phyloP scores from a whole-genome alignment of 1,140 invertebrate species.

The Calosoma granatense region DNA sequence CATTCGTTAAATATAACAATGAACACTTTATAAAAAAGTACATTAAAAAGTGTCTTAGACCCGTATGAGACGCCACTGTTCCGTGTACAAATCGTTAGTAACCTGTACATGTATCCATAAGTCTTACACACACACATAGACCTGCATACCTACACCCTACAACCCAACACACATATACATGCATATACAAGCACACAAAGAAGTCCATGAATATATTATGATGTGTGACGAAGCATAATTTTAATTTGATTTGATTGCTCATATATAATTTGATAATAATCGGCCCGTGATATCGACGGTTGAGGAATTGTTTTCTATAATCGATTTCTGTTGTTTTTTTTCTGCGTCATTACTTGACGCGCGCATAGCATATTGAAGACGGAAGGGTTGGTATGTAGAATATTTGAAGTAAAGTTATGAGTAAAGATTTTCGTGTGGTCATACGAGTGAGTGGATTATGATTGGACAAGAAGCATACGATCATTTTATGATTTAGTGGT shows the following conservation, averaged over 20 bases:
- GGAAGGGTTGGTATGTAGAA: too few relatives aligned
- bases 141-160: not conserved
- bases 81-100: not conserved
- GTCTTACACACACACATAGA: not conserved
- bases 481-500: not conserved
- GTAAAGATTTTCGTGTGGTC: too few relatives aligned
- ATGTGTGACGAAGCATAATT: slow-evolving; percentile 24
- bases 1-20: not conserved
- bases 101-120: not conserved
- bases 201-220: slow-evolving; percentile 24
- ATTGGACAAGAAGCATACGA: too few relatives aligned
- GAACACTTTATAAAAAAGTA: not conserved
- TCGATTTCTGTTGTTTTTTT: not conserved
- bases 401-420: too few relatives aligned
- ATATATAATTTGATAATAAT: slow-evolving; percentile 28
- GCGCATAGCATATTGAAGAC: too few relatives aligned
- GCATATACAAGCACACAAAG: not conserved
- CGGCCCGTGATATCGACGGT: slow-evolving; percentile 17
- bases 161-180: not conserved
- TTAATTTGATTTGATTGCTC: slow-evolving; percentile 28
- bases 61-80: not conserved
- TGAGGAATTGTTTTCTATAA: slow-evolving; percentile 14
- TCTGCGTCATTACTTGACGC: too few relatives aligned
- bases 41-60: not conserved
- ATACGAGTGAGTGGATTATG: too few relatives aligned